A percentile compares a stretch with the other conserved stretches of the same genome.
Evolutionary conservation across 1,140 invertebrate genomes (phyloP).

Genomic region (Dendrolimus kikuchii): DNA sequence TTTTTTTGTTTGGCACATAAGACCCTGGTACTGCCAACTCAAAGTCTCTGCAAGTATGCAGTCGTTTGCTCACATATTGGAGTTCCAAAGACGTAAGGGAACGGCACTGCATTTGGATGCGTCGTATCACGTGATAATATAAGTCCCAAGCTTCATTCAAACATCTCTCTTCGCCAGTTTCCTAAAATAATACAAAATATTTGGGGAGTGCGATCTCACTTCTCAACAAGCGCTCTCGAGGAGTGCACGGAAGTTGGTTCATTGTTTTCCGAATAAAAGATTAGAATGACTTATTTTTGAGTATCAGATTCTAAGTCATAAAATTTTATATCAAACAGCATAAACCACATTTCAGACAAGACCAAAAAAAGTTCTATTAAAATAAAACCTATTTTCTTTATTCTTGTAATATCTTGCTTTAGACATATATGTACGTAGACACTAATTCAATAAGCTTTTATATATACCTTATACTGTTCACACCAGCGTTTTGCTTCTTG

Average conservation of each 20-base stretch:
- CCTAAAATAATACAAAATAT: conserved; percentile 29
- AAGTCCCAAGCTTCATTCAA: conserved; percentile 99
- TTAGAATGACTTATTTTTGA: too few species aligned
- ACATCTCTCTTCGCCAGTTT: conserved; percentile 89
- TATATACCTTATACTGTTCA: conserved; percentile 82
- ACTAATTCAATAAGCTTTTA: too few species aligned
- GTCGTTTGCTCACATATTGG: conserved; percentile 95
- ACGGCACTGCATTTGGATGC: conserved; percentile 95
- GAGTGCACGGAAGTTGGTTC: too few species aligned
- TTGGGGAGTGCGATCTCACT: background rate
- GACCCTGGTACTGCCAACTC: conserved; percentile 97
- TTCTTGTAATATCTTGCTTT: too few species aligned
- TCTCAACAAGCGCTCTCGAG: too few species aligned
- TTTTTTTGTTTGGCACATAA: conserved; percentile 90
- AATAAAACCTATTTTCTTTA: too few species aligned
- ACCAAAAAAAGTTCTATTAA: too few species aligned
- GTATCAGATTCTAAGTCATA: too few species aligned
- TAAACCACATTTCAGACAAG: too few species aligned
- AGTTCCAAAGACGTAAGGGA: conserved; percentile 91
- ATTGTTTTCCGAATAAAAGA: too few species aligned
- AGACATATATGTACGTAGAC: too few species aligned
- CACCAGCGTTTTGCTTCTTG: conserved; percentile 96
- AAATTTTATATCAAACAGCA: too few species aligned
- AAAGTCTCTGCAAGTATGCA: conserved; percentile 90
- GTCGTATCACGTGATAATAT: conserved; percentile 97